Percentiles rank a stretch among this genome's conserved stretches.
These are phyloP conservation scores for Synchiropus splendidus DNA, from an alignment of 2,113 vertebrate genomes.

Conservation along the genomic window DNA sequence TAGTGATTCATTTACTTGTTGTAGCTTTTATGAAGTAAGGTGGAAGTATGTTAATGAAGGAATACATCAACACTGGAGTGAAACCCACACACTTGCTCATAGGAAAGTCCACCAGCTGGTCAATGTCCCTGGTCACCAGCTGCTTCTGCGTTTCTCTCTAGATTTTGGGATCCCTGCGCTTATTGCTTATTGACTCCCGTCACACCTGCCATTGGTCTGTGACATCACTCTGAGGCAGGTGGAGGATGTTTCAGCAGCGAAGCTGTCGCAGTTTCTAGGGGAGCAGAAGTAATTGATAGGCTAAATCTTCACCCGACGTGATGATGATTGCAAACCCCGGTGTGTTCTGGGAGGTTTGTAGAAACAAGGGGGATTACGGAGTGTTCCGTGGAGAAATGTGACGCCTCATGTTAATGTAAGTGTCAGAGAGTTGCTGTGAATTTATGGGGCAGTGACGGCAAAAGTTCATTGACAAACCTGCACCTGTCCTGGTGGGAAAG, in stretches of 20 bases:
- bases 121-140: constrained; percentile 43
- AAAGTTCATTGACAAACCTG: constrained; percentile 10
- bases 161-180: constrained; percentile 60
- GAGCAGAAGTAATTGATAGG: constrained; percentile 73
- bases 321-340: constrained; percentile 33
- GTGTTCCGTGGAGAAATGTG: constrained; percentile 11
- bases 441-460: not conserved
- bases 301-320: constrained; percentile 38
- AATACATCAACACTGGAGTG: too few species aligned
- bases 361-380: constrained; percentile 23
- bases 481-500: constrained; percentile 18
- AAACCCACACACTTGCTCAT: too few species aligned
- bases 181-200: constrained; percentile 80
- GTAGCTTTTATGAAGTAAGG: too few species aligned
- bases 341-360: constrained; percentile 25
- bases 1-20: too few species aligned
- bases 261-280: too few species aligned
- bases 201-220: constrained; percentile 74
- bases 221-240: constrained; percentile 18
- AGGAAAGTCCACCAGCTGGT: constrained; percentile 31
- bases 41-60: too few species aligned
- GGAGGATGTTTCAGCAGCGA: too few species aligned
- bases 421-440: constrained; percentile 18
- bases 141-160: constrained; percentile 55
- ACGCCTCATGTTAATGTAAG: constrained; percentile 21